A percentile compares a stretch with the other conserved stretches of the same genome.
Evolutionary conservation across 2,888 invertebrate species (phyloP).

Genomic region (Auanema freiburgensis): DNA sequence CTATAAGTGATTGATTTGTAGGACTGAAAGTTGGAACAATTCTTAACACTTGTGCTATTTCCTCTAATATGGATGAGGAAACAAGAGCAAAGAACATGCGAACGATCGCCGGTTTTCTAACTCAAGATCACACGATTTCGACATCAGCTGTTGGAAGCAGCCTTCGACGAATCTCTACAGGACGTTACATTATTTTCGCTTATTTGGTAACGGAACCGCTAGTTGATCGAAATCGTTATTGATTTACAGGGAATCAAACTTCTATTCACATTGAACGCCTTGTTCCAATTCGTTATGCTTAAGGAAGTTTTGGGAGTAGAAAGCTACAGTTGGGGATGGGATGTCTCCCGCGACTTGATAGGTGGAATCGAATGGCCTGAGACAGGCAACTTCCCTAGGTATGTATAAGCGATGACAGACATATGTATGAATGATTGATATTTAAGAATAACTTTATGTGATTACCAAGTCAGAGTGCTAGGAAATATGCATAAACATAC

Average conservation of each 20-base stretch:
- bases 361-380: constrained; percentile 62
- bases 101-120: constrained; percentile 47
- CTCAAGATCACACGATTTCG: constrained; percentile 21
- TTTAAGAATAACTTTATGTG: constrained; percentile 62
- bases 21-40: constrained; percentile 60
- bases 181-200: constrained; percentile 26
- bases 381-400: constrained; percentile 58
- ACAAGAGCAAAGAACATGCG: constrained; percentile 56
- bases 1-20: constrained; percentile 10
- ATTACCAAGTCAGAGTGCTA: constrained; percentile 61
- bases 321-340: constrained; percentile 59
- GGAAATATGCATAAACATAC: constrained; percentile 63
- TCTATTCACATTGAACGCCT: constrained; percentile 57
- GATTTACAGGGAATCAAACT: constrained; percentile 51
- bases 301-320: constrained; percentile 60
- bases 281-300: constrained; percentile 58
- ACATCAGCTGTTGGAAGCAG: constrained; percentile 12
- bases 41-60: constrained; percentile 58
- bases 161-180: constrained; percentile 22
- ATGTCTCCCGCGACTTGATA: constrained; percentile 54
- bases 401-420: not conserved
- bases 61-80: constrained; percentile 57
- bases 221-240: not conserved
- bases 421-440: not conserved
- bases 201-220: constrained; percentile 46